Evolutionary conservation across 2,888 invertebrate genomes (phyloP), one percentile per base, ranked within the genome.

Genomic region (Brachyptera risi): DNA sequence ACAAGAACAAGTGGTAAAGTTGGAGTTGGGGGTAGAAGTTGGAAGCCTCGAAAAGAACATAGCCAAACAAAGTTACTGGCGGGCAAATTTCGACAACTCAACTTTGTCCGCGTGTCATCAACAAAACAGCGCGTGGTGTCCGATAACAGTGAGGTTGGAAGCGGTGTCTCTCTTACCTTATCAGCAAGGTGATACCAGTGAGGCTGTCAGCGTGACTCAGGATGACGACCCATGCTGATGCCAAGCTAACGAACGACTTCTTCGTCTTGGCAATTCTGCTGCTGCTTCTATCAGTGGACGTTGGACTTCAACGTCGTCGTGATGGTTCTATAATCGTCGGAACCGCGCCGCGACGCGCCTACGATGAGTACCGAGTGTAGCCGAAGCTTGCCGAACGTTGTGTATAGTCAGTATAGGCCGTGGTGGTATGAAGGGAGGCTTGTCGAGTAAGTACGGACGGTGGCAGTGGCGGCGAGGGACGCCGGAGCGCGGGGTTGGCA

Each of bases 401-500:
- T 35, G 23, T 24, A 5, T 21, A 47, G 47, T 37, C 21, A 54
- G 35, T 31, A 19, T 44, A 54, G 54, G 54, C 54, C 54, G 54
- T 35, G 54, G 54, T 54, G 37, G 15, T 9, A n/a, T n/a, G n/a
- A n/a, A 35, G 54, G 54, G 54, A 54, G 54, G 54, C 54, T 54
- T 35, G 54, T 31, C 54, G 54, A 54, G 37, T 54, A 37, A 35
- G 54, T 19, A 35, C 38, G 38, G 57, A 26, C 42, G 42, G 57
- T 21, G 26, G 38, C 57, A 24, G 49, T 35, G 40, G 40, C 42
- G 42, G 58, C 42, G n/a, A 44, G 47, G 35, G 58, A 69, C 69
- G 69, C 67, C 69, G 71, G 71, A 71, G 71, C 72, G 73, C 70
- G 72, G 71, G 71, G 68, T 70, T 70, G 69, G 71, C 69, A 73